Conservation (phyloP, 2,888 invertebrate species). For the Synergus japonicus region DNA sequence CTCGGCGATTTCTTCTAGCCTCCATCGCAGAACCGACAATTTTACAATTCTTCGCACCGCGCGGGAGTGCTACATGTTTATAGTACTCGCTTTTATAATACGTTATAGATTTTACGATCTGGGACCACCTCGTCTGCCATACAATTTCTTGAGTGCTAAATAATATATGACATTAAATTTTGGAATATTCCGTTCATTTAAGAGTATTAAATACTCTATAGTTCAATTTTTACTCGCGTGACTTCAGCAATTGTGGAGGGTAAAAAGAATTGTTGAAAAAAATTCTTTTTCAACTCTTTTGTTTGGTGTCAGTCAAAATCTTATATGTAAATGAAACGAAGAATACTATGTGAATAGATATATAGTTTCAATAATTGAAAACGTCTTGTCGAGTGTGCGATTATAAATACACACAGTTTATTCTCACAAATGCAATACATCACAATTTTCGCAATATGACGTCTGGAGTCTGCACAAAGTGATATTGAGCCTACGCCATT, state of each 20-base stretch:
- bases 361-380: slow-evolving; percentile 34
- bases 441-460: slow-evolving; percentile 40
- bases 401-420: not conserved
- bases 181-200: slow-evolving; percentile 14
- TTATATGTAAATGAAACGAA: not conserved
- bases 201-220: not conserved
- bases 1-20: slow-evolving; percentile 57
- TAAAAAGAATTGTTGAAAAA: not conserved
- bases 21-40: slow-evolving; percentile 64
- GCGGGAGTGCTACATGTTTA: slow-evolving; percentile 69
- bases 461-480: slow-evolving; percentile 48
- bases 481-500: slow-evolving; percentile 57
- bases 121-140: slow-evolving; percentile 16
- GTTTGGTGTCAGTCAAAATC: not conserved
- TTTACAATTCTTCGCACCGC: slow-evolving; percentile 67
- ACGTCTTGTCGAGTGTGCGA: slow-evolving; percentile 1
- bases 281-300: not conserved
- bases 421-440: slow-evolving; percentile 16
- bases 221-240: not conserved
- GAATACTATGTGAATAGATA: not conserved
- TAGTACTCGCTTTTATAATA: slow-evolving; percentile 69
- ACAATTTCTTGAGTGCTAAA: slow-evolving; percentile 56
- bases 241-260: not conserved
- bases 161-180: slow-evolving; percentile 35
- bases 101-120: slow-evolving; percentile 67